Evolutionary conservation across 2,113 vertebrate species (phyloP).

Genomic region (Elanus axillaris): DNA sequence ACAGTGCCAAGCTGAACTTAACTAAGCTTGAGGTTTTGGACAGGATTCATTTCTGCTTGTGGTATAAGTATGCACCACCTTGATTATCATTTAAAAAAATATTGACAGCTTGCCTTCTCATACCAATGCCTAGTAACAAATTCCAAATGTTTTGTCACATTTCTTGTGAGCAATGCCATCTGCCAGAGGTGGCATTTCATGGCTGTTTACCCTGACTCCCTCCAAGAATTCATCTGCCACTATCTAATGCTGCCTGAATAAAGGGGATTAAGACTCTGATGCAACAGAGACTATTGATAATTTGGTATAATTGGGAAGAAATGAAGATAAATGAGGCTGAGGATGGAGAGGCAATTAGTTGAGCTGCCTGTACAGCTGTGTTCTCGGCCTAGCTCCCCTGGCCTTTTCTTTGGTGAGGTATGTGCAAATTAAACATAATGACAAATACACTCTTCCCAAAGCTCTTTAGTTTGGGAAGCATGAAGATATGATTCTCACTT

Average conservation of each 20-base stretch:
- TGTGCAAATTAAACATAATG: slow-evolving; percentile 83
- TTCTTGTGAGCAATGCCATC: slow-evolving; percentile 87
- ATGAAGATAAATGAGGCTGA: slow-evolving; percentile 94
- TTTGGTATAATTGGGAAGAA: slow-evolving; percentile 93
- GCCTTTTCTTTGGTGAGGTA: slow-evolving; percentile 80
- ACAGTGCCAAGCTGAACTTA: slow-evolving; percentile 18
- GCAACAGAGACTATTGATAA: slow-evolving; percentile 93
- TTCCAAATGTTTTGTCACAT: slow-evolving; percentile 87
- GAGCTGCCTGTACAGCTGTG: slow-evolving; percentile 86
- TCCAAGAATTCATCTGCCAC: slow-evolving; percentile 91
- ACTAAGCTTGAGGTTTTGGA: slow-evolving; percentile 46
- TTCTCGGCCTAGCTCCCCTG: slow-evolving; percentile 78
- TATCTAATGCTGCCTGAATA: slow-evolving; percentile 85
- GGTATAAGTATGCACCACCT: slow-evolving; percentile 58
- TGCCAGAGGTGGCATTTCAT: slow-evolving; percentile 90
- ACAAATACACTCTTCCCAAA: slow-evolving; percentile 76
- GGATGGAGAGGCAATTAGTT: slow-evolving; percentile 88
- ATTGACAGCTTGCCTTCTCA: slow-evolving; percentile 84
- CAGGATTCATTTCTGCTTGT: slow-evolving; percentile 48
- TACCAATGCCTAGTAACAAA: slow-evolving; percentile 78
- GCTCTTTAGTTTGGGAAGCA: slow-evolving; percentile 58
- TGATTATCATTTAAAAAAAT: slow-evolving; percentile 77
- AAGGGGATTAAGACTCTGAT: slow-evolving; percentile 89
- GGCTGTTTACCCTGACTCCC: slow-evolving; percentile 86
- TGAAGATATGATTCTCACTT: slow-evolving; percentile 53